Evolutionary conservation across 2,797 vertebrate genomes (phyloP), one percentile per base, ranked within the genome.

Genomic region (Myotis pilosus): DNA sequence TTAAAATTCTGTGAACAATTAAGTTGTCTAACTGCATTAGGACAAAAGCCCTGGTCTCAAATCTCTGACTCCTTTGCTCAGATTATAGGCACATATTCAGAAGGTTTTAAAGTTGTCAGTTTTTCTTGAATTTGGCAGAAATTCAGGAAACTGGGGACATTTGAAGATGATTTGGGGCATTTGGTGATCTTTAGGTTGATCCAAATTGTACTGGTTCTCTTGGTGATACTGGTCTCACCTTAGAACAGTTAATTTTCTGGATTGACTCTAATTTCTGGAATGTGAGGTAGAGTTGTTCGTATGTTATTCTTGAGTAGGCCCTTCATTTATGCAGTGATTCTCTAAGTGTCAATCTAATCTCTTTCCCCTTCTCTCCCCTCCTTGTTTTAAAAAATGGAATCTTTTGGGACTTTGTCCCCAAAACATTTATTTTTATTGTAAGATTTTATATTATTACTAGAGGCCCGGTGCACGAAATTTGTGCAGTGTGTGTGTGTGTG

Each of bases 361-460:
- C 38, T 60, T 41, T 44, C 28, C 38, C 38, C 9, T 44, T 6
- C 25, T 28, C 16, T 62, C 25, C 25, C 55, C 25, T 81, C 25
- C 17, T 49, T 9, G 30, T 55, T 36, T 30, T 30, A 41, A 41
- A 41, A 41, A 81, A 33, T 22, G 7, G 51, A 68, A 0, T 33
- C 17, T 85, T 87, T 55, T 55, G 60, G 33, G 41, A 71, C 7
- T 85, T 74, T 78, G 17, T 75, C 17, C 25, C 20, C 16, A 64
- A 64, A 36, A n/a, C 19, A 57, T 89, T 94, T 79, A 72, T 79
- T 87, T 87, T 94, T 91, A 84, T 87, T 78, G 1, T 89, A 80
- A 79, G 6, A 55, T 82, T 92, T 85, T 64, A 41, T 47, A 47
- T 47, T 47, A 47, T 47, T 47, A 49, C 49, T 16, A 16, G 13